Conservation (phyloP, 2,888 invertebrate genomes). For the Drymonia ruficornis region DNA sequence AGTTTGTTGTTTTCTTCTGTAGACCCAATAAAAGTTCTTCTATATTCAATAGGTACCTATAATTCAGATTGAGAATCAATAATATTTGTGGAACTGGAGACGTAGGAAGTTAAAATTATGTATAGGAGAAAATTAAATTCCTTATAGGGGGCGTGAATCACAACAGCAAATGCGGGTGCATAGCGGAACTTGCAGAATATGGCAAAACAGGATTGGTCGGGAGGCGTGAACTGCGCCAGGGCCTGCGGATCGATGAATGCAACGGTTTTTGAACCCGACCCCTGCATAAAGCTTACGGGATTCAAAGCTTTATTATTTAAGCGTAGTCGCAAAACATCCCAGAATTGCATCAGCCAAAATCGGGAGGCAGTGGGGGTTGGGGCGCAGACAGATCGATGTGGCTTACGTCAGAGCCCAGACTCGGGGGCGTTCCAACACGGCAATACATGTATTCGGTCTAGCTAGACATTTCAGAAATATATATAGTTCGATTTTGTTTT, state of each 20-base stretch:
- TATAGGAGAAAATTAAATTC: not conserved
- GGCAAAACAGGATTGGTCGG: slow-evolving; percentile 17
- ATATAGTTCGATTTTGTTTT: not conserved
- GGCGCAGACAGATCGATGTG: slow-evolving; percentile 75
- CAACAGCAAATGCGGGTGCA: not conserved
- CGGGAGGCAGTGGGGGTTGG: slow-evolving; percentile 41
- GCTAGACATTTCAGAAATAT: not conserved
- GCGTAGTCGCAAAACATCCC: slow-evolving; percentile 3
- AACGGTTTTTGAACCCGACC: slow-evolving; percentile 12
- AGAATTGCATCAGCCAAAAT: slow-evolving; percentile 71
- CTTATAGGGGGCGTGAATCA: slow-evolving; percentile 2
- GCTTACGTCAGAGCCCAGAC: slow-evolving; percentile 68
- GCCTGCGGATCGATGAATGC: slow-evolving; percentile 12
- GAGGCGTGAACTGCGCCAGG: slow-evolving; percentile 14
- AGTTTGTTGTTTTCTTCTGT: slow-evolving; percentile 6
- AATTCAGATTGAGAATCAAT: not conserved
- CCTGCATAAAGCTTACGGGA: not conserved
- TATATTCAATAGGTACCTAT: too few species aligned
- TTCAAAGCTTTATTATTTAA: not conserved
- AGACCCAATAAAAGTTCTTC: not conserved
- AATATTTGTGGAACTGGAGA: not conserved
- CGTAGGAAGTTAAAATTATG: not conserved
- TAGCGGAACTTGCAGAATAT: not conserved
- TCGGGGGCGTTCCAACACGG: slow-evolving; percentile 25
- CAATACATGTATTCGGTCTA: not conserved